Conservation (phyloP, 1,140 invertebrate species). For the Drosophila chauvacae region DNA sequence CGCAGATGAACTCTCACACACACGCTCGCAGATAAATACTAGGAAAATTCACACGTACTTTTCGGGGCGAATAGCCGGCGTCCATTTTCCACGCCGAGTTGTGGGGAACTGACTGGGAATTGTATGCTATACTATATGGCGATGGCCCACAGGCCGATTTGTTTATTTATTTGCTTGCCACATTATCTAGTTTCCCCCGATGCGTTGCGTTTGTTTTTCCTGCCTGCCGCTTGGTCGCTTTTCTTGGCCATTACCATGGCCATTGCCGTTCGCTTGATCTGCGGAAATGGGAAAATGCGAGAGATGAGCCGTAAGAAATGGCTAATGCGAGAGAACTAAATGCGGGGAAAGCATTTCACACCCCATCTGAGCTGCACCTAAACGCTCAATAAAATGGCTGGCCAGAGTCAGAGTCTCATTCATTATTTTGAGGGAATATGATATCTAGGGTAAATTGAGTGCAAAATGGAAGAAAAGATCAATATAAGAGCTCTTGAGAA, state of each 20-base stretch:
- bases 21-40: not conserved
- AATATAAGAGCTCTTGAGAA: not conserved
- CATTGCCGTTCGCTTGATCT: conserved; percentile 47
- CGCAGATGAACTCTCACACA: conserved; percentile 7
- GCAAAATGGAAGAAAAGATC: not conserved
- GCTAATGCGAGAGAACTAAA: conserved; percentile 38
- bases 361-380: conserved; percentile 19
- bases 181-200: conserved; percentile 46
- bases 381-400: conserved; percentile 1
- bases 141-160: conserved; percentile 36
- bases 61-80: conserved; percentile 64
- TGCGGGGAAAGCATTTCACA: conserved; percentile 22
- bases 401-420: not conserved
- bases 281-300: conserved; percentile 44
- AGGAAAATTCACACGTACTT: conserved; percentile 56
- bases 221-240: conserved; percentile 49
- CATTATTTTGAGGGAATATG: not conserved
- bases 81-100: conserved; percentile 74
- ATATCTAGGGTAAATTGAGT: not conserved
- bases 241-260: conserved; percentile 65
- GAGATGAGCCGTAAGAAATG: conserved; percentile 44
- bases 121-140: conserved; percentile 3
- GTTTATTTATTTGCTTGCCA: conserved; percentile 70
- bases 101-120: conserved; percentile 60
- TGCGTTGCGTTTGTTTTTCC: conserved; percentile 13